These are phyloP conservation scores for Drosophila borborema DNA, from an alignment of 2,888 invertebrate genomes.

Conservation along the genomic window DNA sequence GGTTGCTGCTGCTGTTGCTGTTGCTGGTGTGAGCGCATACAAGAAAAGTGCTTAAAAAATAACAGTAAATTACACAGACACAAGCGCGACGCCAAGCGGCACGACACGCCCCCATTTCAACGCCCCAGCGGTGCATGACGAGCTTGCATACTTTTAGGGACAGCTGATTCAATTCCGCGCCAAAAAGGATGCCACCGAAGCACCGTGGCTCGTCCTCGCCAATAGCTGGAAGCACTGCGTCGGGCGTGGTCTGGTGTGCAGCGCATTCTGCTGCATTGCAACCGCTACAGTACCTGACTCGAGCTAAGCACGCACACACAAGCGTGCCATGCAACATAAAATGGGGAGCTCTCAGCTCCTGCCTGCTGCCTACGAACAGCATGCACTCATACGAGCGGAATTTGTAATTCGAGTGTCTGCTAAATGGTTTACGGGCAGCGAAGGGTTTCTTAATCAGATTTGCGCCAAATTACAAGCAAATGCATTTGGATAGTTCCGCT, in stretches of 20 bases:
- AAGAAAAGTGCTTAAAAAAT: conserved; percentile 78
- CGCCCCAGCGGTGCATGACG: conserved; percentile 69
- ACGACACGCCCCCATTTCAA: conserved; percentile 24
- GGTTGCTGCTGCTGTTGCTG: conserved; percentile 21
- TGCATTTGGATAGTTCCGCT: conserved; percentile 8
- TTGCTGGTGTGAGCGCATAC: conserved; percentile 54
- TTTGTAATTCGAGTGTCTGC: conserved; percentile 34
- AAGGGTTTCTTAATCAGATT: conserved; percentile 35
- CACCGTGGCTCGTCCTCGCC: conserved; percentile 33
- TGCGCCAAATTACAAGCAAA: conserved; percentile 32
- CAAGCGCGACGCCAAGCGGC: conserved; percentile 44
- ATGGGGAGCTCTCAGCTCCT: not conserved
- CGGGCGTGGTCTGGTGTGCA: conserved; percentile 26
- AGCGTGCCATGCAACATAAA: not conserved
- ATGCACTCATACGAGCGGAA: conserved; percentile 51
- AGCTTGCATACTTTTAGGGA: conserved; percentile 73
- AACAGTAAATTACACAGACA: conserved; percentile 75
- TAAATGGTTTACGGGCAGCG: conserved; percentile 39
- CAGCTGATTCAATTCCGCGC: conserved; percentile 73
- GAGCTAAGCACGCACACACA: conserved; percentile 38
- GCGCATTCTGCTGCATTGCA: conserved; percentile 51
- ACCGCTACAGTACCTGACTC: conserved; percentile 57
- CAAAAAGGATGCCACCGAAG: conserved; percentile 33
- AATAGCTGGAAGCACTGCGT: conserved; percentile 21
- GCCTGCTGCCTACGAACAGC: conserved; percentile 16